These are phyloP conservation scores for Drosophila robusta DNA, from an alignment of 2,888 invertebrate genomes.

Conservation along the genomic window DNA sequence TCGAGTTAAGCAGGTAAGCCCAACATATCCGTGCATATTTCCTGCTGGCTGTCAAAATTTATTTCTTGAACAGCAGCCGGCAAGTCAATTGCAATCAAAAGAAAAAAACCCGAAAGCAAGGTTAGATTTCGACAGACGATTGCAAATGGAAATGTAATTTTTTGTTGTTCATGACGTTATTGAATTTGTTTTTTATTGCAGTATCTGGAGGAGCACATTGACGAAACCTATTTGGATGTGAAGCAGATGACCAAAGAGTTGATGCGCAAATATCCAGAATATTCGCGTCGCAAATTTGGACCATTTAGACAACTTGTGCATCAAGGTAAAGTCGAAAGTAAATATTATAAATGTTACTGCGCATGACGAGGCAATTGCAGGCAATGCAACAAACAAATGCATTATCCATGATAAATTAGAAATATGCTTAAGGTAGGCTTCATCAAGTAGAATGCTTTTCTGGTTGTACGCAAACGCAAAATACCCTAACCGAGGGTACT, in stretches of 20 bases:
- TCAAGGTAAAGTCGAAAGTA: constrained; percentile 84
- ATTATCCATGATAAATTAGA: neutral
- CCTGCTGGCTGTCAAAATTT: neutral
- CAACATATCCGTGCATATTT: neutral
- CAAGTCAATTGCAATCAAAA: constrained; percentile 12
- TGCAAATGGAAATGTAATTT: constrained; percentile 18
- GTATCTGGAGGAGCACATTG: constrained; percentile 92
- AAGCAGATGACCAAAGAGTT: constrained; percentile 93
- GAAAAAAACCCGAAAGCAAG: constrained; percentile 51
- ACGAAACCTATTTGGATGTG: constrained; percentile 92
- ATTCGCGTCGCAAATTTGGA: constrained; percentile 91
- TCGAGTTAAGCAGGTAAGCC: constrained; percentile 86
- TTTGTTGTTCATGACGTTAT: neutral
- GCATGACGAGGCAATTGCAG: constrained; percentile 19
- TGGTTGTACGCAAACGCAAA: neutral
- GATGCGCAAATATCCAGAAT: constrained; percentile 91
- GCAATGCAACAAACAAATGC: constrained; percentile 18
- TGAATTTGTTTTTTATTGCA: constrained; percentile 11
- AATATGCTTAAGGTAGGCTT: constrained; percentile 8
- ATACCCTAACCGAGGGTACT: neutral
- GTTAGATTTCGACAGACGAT: constrained; percentile 50
- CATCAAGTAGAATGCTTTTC: too few relatives aligned
- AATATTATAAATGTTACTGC: constrained; percentile 32
- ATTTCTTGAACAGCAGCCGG: constrained; percentile 43
- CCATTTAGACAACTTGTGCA: constrained; percentile 93